Evolutionary conservation across 2,888 invertebrate species (phyloP), one percentile per base, ranked within the genome.

Genomic region (Ormia ochracea): DNA sequence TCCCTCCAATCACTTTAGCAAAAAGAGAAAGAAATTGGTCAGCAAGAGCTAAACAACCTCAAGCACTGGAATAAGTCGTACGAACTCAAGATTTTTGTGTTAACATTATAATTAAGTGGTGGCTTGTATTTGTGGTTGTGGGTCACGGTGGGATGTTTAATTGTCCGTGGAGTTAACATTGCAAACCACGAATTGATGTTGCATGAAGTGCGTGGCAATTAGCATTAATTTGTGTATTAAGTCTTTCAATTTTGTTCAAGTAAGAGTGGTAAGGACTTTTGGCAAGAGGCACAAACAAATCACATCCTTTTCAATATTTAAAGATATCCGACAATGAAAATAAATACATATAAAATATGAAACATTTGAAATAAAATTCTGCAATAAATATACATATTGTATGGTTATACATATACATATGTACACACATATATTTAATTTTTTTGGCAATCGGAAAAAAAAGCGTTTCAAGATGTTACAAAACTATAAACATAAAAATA

Each of bases 401-500:
- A n/a, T n/a, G n/a, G n/a, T n/a, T n/a, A n/a, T n/a, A n/a, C n/a
- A n/a, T n/a, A n/a, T n/a, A n/a, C n/a, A n/a, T n/a, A n/a, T n/a
- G n/a, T n/a, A 26, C 28, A n/a, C 4, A 48, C n/a, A 23, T 43
- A 33, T n/a, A 23, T 26, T 21, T 4, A 28, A 17, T 7, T 41
- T 50, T 28, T 19, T 43, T 19, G 0, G 5, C n/a, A 28, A 48
- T 33, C 52, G 52, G 17, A 38, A 45, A 63, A 63, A 48, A 65
- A 78, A 78, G 33, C 63, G 41, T 74, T 74, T 78, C 61, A 74
- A 78, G 78, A 78, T 72, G 75, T 68, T 68, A 68, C 75, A 74
- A 66, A 74, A 80, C 80, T 68, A 72, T 52, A 56, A 76, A 54
- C 66, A 50, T 66, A 48, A 70, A 80, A 80, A 75, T 75, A 72